Conservation (phyloP, 2,888 invertebrate species). For the Rutpela maculata region DNA sequence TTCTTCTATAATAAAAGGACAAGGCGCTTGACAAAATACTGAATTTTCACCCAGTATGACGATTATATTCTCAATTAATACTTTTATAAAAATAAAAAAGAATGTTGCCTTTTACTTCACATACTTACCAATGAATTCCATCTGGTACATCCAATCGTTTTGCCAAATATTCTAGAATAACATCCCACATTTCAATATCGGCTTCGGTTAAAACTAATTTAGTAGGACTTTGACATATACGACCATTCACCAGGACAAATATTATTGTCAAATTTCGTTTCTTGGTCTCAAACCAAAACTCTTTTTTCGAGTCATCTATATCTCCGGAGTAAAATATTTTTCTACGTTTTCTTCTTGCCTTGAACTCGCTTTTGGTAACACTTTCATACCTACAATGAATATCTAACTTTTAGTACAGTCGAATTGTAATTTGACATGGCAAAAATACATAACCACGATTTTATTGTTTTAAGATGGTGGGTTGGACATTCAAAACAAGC, state of each 20-base stretch:
- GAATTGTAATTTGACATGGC: too few relatives aligned
- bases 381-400: slow-evolving; percentile 38
- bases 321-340: slow-evolving; percentile 47
- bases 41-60: too few relatives aligned
- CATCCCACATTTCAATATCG: slow-evolving; percentile 45
- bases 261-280: slow-evolving; percentile 47
- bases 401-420: too few relatives aligned
- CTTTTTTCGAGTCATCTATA: slow-evolving; percentile 32
- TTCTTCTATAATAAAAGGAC: too few relatives aligned
- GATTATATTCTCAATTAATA: too few relatives aligned
- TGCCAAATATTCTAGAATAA: slow-evolving; percentile 39
- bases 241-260: slow-evolving; percentile 45
- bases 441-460: too few relatives aligned
- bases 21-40: too few relatives aligned
- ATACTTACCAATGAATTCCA: slow-evolving; percentile 46
- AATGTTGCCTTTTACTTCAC: neutral
- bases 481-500: too few relatives aligned
- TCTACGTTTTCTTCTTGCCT: slow-evolving; percentile 25
- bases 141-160: slow-evolving; percentile 50
- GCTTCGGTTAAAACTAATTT: slow-evolving; percentile 48
- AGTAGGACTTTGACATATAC: slow-evolving; percentile 40
- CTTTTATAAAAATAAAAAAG: too few relatives aligned
- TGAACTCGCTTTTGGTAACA: slow-evolving; percentile 32
- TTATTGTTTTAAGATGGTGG: too few relatives aligned
- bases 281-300: slow-evolving; percentile 43